Percentiles rank a stretch among this genome's conserved stretches.
phyloP scores from a whole-genome alignment of 2,113 vertebrate genomes.

The Bombycilla garrulus region DNA sequence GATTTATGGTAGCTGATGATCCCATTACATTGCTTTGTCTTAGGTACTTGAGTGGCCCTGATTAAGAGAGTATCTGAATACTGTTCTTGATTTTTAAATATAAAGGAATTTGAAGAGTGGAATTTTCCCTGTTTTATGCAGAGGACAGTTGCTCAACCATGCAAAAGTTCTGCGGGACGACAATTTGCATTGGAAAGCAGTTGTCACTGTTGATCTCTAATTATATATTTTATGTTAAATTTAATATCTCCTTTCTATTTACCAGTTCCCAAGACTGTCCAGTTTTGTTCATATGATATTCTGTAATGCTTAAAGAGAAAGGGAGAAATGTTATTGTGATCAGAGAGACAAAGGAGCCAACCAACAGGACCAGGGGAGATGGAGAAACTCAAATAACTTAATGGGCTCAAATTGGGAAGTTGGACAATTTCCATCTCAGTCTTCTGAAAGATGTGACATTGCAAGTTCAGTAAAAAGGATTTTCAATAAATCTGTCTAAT shows the following conservation, averaged over 20 bases:
- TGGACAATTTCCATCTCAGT: constrained; percentile 50
- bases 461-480: constrained; percentile 44
- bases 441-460: constrained; percentile 31
- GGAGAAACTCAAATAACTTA: constrained; percentile 35
- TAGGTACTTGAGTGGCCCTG: neutral
- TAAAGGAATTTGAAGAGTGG: neutral
- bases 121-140: neutral
- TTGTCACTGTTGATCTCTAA: neutral
- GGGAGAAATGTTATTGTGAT: neutral
- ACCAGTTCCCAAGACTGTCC: neutral
- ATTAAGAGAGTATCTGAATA: neutral
- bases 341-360: neutral
- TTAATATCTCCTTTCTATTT: neutral
- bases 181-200: neutral
- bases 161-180: neutral
- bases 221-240: neutral
- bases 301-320: neutral
- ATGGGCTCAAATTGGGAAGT: constrained; percentile 39
- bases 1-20: neutral
- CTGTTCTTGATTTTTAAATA: neutral
- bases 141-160: neutral
- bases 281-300: neutral
- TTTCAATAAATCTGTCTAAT: constrained; percentile 56
- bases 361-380: neutral
- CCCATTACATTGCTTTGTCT: neutral